Conservation (phyloP, 2,888 invertebrate genomes). For the Brachynemurus nebulosus region DNA sequence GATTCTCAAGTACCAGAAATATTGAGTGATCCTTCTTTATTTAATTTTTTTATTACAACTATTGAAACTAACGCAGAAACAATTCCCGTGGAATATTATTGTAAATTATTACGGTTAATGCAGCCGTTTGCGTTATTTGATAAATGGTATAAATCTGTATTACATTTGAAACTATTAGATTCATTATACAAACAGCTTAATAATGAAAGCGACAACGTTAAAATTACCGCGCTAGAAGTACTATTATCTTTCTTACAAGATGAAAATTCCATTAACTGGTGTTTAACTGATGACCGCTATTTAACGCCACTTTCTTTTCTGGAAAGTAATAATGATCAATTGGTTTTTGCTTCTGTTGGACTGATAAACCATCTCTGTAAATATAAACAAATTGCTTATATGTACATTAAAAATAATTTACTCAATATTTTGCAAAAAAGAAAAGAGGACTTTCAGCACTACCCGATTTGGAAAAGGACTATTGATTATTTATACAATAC, state of each 20-base stretch:
- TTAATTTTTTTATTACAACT: background rate
- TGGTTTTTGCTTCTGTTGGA: background rate
- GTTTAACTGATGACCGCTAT: background rate
- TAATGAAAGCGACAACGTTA: background rate
- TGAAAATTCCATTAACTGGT: background rate
- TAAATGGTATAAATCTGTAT: background rate
- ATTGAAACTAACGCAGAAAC: background rate
- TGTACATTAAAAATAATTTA: constrained; percentile 3
- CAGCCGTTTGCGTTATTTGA: constrained; percentile 2
- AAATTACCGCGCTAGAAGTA: background rate
- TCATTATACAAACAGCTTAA: background rate
- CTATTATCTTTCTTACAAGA: constrained; percentile 1
- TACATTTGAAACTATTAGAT: background rate
- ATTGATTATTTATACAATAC: constrained; percentile 42
- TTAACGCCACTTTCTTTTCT: background rate
- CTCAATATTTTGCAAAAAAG: constrained; percentile 17
- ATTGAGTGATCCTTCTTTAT: background rate
- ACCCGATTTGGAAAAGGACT: constrained; percentile 45
- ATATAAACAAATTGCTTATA: background rate
- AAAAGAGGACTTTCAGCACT: constrained; percentile 25
- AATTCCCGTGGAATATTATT: constrained; percentile 2
- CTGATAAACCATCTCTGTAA: constrained; percentile 7
- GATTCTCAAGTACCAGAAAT: background rate
- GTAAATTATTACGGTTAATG: background rate
- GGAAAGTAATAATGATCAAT: background rate